Evolutionary conservation across 2,113 vertebrate species (phyloP).

Genomic region (Hystrix brachyura): DNA sequence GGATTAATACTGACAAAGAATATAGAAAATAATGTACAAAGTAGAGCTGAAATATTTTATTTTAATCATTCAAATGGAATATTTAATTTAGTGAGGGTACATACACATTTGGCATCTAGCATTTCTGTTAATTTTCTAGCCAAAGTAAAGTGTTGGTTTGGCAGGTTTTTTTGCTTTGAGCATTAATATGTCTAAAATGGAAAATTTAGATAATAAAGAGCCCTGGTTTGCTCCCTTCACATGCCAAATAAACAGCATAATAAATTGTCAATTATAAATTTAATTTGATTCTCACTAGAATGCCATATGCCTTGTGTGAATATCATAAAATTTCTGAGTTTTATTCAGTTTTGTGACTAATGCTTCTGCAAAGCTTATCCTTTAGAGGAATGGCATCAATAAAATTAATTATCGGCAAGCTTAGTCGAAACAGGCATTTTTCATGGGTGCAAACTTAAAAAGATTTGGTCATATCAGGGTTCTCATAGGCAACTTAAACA

Average conservation of each 20-base stretch:
- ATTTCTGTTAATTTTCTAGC: slow-evolving; percentile 50
- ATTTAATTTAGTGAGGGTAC: background rate
- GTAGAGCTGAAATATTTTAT: background rate
- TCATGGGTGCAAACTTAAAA: slow-evolving; percentile 4
- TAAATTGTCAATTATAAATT: slow-evolving; percentile 60
- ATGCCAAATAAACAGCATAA: slow-evolving; percentile 8
- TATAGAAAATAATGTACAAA: slow-evolving; percentile 48
- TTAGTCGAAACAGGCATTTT: slow-evolving; percentile 51
- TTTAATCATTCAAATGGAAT: slow-evolving; percentile 48
- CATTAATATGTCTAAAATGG: slow-evolving; percentile 49
- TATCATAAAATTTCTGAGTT: slow-evolving; percentile 53
- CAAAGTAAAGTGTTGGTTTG: slow-evolving; percentile 47
- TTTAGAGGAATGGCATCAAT: slow-evolving; percentile 47
- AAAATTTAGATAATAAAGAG: slow-evolving; percentile 56
- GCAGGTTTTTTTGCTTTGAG: slow-evolving; percentile 16
- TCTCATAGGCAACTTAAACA: slow-evolving; percentile 33
- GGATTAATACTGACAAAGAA: slow-evolving; percentile 30
- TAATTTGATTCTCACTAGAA: slow-evolving; percentile 58
- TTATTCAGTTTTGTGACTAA: slow-evolving; percentile 35
- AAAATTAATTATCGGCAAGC: slow-evolving; percentile 36
- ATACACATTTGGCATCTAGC: slow-evolving; percentile 35
- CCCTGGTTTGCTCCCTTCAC: background rate
- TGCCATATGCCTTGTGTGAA: slow-evolving; percentile 18
- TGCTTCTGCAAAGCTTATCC: slow-evolving; percentile 43
- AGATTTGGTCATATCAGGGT: background rate